These are phyloP conservation scores for Rafetus swinhoei DNA, from an alignment of 2,113 vertebrate species.

Conservation along the genomic window DNA sequence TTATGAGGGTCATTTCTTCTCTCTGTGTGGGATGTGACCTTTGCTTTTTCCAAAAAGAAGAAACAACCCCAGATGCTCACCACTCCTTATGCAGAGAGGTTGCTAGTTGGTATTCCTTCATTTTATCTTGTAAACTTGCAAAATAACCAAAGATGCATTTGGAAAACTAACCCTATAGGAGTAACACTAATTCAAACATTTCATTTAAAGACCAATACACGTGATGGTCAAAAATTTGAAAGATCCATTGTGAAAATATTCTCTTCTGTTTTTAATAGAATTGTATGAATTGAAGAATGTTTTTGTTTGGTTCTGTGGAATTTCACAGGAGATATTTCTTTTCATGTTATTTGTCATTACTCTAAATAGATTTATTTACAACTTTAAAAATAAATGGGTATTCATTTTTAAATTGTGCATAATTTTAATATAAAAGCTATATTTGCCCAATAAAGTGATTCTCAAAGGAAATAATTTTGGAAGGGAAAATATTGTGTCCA, in stretches of 20 bases:
- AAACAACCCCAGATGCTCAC: slow-evolving; percentile 80
- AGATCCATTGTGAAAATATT: background rate
- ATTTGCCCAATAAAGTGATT: background rate
- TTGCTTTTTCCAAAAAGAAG: slow-evolving; percentile 69
- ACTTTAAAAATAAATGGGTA: background rate
- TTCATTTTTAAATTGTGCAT: background rate
- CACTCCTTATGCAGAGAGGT: slow-evolving; percentile 59
- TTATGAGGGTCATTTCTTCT: slow-evolving; percentile 81
- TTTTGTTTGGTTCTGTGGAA: background rate
- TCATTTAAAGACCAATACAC: background rate
- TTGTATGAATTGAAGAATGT: background rate
- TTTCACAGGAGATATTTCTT: background rate
- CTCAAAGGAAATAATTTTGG: background rate
- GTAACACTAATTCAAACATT: background rate
- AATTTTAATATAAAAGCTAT: background rate
- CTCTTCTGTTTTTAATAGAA: background rate
- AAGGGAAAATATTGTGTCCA: background rate
- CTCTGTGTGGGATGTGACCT: slow-evolving; percentile 83
- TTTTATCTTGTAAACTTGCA: slow-evolving; percentile 40
- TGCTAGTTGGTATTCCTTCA: slow-evolving; percentile 6
- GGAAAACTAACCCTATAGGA: background rate
- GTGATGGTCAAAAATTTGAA: background rate
- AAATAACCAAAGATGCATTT: slow-evolving; percentile 22
- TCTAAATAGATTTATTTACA: background rate
- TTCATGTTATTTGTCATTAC: background rate